Conservation (phyloP, 2,888 invertebrate genomes). For the Aproaerema taeniolella region DNA sequence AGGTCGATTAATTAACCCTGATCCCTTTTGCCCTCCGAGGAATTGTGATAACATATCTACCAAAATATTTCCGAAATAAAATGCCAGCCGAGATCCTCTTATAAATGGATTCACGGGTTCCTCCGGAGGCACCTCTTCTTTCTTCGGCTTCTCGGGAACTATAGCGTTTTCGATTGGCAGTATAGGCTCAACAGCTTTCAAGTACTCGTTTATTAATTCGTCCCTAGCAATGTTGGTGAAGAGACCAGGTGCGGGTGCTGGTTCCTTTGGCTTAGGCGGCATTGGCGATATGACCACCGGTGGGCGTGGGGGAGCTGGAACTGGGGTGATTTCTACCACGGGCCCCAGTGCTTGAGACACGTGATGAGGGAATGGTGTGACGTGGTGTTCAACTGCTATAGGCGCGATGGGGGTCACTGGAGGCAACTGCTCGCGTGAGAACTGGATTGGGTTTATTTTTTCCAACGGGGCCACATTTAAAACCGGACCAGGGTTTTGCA, state of each 20-base stretch:
- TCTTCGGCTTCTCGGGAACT: constrained; percentile 11
- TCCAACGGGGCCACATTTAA: not conserved
- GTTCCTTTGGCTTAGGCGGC: constrained; percentile 7
- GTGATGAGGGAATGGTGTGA: too few relatives aligned
- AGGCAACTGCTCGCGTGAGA: not conserved
- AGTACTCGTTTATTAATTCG: constrained; percentile 24
- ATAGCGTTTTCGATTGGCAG: constrained; percentile 15
- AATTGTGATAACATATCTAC: constrained; percentile 48
- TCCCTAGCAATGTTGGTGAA: constrained; percentile 29
- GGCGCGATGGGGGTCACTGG: not conserved
- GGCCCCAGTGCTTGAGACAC: constrained; percentile 1
- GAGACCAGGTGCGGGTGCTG: constrained; percentile 14
- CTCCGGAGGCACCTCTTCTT: constrained; percentile 2
- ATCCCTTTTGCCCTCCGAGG: constrained; percentile 33
- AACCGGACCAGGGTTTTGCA: too few relatives aligned
- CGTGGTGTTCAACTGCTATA: not conserved
- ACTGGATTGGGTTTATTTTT: too few relatives aligned
- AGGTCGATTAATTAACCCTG: not conserved
- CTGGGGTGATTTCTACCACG: constrained; percentile 10
- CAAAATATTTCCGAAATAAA: constrained; percentile 52
- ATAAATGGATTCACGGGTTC: constrained; percentile 5
- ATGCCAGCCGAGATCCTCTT: constrained; percentile 40
- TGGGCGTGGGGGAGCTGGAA: constrained; percentile 16
- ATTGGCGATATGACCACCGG: constrained; percentile 23
- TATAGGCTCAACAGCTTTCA: constrained; percentile 18